A percentile compares a stretch with the other conserved stretches of the same genome.
Evolutionary conservation across 1,140 invertebrate genomes (phyloP).

Genomic region (Octopus bimaculoides): DNA sequence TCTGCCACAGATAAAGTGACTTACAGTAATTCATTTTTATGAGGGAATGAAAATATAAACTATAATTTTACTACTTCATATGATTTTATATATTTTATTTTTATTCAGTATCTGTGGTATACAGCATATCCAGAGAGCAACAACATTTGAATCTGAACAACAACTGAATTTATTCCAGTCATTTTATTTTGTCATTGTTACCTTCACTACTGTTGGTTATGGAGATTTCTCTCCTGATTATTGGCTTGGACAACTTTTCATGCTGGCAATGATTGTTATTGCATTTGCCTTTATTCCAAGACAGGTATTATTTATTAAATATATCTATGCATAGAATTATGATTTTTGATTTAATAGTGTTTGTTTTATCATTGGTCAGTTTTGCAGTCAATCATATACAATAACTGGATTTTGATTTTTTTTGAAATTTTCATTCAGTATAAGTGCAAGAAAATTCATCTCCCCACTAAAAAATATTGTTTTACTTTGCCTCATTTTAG

Average conservation of each 20-base stretch:
- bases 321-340: too few relatives aligned
- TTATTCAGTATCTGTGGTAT: conserved; percentile 83
- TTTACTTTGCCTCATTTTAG: too few relatives aligned
- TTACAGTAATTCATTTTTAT: background rate
- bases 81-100: conserved; percentile 17
- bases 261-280: conserved; percentile 91
- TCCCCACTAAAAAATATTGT: too few relatives aligned
- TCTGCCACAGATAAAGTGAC: background rate
- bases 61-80: background rate
- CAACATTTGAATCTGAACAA: conserved; percentile 67
- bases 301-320: conserved; percentile 66
- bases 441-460: too few relatives aligned
- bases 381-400: background rate
- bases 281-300: conserved; percentile 91
- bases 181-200: conserved; percentile 94
- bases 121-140: conserved; percentile 87
- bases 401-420: background rate
- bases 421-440: background rate
- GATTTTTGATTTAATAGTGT: too few relatives aligned
- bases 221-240: conserved; percentile 90
- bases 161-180: conserved; percentile 90
- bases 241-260: conserved; percentile 93
- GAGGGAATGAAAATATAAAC: background rate
- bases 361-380: too few relatives aligned
- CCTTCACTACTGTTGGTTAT: conserved; percentile 83